Evolutionary conservation across 1,140 invertebrate species (phyloP).

Genomic region (Trichonephila clavata): DNA sequence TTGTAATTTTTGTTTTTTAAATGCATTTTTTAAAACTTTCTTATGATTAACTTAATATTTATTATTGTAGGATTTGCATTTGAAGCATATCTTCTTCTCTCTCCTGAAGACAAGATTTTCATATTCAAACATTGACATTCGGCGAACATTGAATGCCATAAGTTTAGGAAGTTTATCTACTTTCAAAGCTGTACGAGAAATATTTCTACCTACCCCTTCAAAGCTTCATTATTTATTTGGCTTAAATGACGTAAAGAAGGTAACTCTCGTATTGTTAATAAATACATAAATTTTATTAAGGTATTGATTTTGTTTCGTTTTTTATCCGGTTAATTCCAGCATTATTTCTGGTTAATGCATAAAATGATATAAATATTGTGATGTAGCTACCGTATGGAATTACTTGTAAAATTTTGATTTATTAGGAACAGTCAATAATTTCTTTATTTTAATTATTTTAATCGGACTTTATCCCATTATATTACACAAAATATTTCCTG

Average conservation of each 20-base stretch:
- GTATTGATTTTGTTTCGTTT: not conserved
- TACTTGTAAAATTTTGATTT: no score
- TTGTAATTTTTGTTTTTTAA: no score
- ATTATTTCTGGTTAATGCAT: no score
- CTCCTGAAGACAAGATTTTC: conserved; percentile 90
- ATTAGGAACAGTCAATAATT: no score
- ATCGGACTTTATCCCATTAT: no score
- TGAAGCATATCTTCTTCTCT: conserved; percentile 89
- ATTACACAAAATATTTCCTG: no score
- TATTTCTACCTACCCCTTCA: conserved; percentile 90
- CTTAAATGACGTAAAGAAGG: conserved; percentile 84
- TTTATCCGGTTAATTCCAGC: not conserved
- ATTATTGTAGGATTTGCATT: conserved; percentile 84
- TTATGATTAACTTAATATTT: not conserved
- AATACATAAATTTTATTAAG: not conserved
- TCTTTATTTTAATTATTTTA: no score
- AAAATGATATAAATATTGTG: no score
- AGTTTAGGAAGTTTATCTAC: conserved; percentile 87
- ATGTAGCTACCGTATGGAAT: no score
- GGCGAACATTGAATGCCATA: conserved; percentile 84
- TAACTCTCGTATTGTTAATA: not conserved
- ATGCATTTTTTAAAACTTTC: no score
- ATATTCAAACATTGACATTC: conserved; percentile 89
- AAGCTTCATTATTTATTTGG: conserved; percentile 95
- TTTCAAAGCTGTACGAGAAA: conserved; percentile 86